A percentile compares a stretch with the other conserved stretches of the same genome.
These are phyloP conservation scores for Cairina moschata DNA, from an alignment of 2,113 vertebrate species.

Conservation along the genomic window DNA sequence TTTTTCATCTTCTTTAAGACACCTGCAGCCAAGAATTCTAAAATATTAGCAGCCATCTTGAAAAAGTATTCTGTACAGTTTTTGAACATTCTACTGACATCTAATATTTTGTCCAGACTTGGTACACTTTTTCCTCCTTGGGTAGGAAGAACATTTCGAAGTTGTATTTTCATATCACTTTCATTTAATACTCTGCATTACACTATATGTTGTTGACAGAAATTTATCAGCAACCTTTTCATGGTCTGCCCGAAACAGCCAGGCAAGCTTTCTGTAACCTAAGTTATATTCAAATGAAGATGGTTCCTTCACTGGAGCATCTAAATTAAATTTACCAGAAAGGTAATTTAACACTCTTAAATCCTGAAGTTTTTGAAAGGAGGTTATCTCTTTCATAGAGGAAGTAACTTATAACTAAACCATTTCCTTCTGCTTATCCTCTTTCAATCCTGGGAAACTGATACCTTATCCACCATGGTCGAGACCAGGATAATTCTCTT, in stretches of 20 bases:
- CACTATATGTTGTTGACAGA: not conserved
- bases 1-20: constrained; percentile 34
- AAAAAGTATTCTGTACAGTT: not conserved
- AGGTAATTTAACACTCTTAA: not conserved
- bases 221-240: not conserved
- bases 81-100: not conserved
- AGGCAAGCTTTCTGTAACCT: not conserved
- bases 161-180: not conserved
- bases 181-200: not conserved
- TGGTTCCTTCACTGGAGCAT: not conserved
- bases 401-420: not conserved
- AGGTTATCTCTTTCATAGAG: not conserved
- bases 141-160: not conserved
- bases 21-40: not conserved
- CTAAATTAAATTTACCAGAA: not conserved
- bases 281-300: not conserved
- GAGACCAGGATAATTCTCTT: not conserved
- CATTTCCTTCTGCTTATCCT: not conserved
- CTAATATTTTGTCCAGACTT: not conserved
- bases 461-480: not conserved
- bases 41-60: not conserved
- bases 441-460: not conserved
- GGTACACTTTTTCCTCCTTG: not conserved
- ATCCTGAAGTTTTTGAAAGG: not conserved
- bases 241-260: not conserved